Evolutionary conservation across 2,797 vertebrate genomes (phyloP), one percentile per base, ranked within the genome.

Genomic region (Linurgus olivaceus): DNA sequence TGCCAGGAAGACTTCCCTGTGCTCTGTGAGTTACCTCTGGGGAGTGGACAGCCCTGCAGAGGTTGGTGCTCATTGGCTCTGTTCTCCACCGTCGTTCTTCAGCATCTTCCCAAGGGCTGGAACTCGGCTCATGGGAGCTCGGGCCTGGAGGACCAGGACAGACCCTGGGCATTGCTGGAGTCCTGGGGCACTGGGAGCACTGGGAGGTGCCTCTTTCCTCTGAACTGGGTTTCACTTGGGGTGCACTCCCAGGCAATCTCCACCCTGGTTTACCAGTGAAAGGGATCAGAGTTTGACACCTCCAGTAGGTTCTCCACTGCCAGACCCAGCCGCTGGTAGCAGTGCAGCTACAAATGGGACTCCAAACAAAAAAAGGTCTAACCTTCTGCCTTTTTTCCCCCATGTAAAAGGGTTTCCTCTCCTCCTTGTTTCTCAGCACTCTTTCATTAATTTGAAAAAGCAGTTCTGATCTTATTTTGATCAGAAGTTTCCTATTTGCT

Each of bases 61-160:
- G 14, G 55, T 52, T 73, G 52, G 48, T 94, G 90, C 81, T 92
- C 86, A 82, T 92, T 94, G 93, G 93, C 45, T 92, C 74, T 66
- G 38, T 44, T 78, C 80, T 92, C 50, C 17, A 16, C 33, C 7
- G 10, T n/a, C 0, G 0, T 38, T 91, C 48, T 67, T 59, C 61
- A 92, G 88, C 88, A 89, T 92, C 82, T 79, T 90, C 76, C 70
- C 3, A 2, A 93, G 72, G 93, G 71, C 48, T 88, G 92, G 83
- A 48, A 31, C 58, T 81, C 13, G 1, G 23, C 47, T 66, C 13
- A 0, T 1, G 13, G n/a, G 15, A 94, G 31, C 84, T 90, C 33
- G 62, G 59, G 47, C 86, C 71, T 0, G 9, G 25, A 89, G 88
- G 86, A 13, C 11, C 38, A 65, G 65, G n/a, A 12, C 48, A 38